These are phyloP conservation scores for Planococcus citri DNA, from an alignment of 1,140 invertebrate genomes.

Conservation along the genomic window DNA sequence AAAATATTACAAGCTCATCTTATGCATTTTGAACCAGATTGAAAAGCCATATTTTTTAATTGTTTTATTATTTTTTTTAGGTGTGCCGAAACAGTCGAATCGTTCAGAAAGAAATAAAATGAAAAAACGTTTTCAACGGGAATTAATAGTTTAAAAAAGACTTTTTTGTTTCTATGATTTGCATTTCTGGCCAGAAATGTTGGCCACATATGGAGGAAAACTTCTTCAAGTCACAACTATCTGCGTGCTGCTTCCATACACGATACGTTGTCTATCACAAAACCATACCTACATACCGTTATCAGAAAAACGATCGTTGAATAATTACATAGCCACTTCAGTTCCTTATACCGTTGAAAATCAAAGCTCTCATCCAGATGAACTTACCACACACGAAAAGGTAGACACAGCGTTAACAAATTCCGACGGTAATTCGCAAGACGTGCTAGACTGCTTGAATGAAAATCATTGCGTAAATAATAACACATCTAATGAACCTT, in stretches of 20 bases:
- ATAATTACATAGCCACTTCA: conserved; percentile 5
- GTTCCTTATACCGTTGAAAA: neutral
- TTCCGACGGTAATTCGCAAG: neutral
- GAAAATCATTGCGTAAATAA: conserved; percentile 22
- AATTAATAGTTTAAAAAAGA: conserved; percentile 3
- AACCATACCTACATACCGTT: neutral
- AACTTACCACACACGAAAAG: neutral
- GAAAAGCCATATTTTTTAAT: no score
- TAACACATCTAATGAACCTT: neutral
- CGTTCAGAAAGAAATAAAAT: neutral
- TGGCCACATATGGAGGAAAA: conserved; percentile 16
- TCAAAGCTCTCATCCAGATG: neutral
- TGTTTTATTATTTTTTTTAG: neutral
- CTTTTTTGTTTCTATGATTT: conserved; percentile 12
- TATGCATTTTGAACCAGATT: no score
- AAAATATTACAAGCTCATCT: no score
- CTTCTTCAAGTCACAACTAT: conserved; percentile 1
- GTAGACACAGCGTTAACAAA: neutral
- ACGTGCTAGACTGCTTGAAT: conserved; percentile 19
- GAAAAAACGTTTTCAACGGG: conserved; percentile 6
- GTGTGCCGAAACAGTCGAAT: neutral
- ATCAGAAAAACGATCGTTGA: neutral
- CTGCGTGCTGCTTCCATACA: neutral
- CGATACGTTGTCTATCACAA: neutral
- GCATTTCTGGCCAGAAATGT: conserved; percentile 11